Evolutionary conservation across 2,888 invertebrate species (phyloP).

Genomic region (Noctua pronuba): DNA sequence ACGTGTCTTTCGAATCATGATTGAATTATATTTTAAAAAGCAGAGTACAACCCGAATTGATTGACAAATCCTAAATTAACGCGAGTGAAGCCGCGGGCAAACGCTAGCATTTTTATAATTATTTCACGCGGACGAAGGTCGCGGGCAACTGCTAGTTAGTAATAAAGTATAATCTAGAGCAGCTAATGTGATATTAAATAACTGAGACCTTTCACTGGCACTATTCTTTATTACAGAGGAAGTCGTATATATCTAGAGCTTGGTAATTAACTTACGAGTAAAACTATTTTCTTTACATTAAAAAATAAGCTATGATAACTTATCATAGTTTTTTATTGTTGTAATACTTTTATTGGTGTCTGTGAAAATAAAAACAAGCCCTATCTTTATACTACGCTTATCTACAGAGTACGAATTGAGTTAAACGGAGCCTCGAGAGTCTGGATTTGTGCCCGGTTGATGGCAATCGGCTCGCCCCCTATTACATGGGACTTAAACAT

Average conservation of each 20-base stretch:
- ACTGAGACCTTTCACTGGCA: slow-evolving; percentile 8
- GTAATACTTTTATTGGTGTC: neutral
- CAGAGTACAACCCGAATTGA: too few relatives aligned
- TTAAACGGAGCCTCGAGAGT: neutral
- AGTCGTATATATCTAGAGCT: slow-evolving; percentile 3
- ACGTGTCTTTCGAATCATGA: too few relatives aligned
- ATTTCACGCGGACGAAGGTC: too few relatives aligned
- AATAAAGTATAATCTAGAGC: slow-evolving; percentile 20
- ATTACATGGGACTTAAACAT: too few relatives aligned
- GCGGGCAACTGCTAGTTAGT: neutral
- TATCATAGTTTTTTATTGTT: slow-evolving; percentile 24
- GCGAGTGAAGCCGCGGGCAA: too few relatives aligned
- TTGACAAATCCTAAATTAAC: too few relatives aligned
- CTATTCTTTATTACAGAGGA: slow-evolving; percentile 8
- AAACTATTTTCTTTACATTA: neutral
- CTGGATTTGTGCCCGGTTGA: too few relatives aligned
- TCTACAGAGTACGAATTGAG: neutral
- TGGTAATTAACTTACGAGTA: slow-evolving; percentile 4
- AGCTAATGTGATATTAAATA: slow-evolving; percentile 1
- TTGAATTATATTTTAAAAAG: too few relatives aligned
- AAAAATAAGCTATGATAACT: neutral
- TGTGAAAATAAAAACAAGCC: neutral
- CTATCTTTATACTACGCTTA: neutral
- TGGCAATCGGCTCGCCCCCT: too few relatives aligned
- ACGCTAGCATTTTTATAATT: too few relatives aligned